Evolutionary conservation across 2,888 invertebrate species (phyloP).

Genomic region (Griposia aprilina): DNA sequence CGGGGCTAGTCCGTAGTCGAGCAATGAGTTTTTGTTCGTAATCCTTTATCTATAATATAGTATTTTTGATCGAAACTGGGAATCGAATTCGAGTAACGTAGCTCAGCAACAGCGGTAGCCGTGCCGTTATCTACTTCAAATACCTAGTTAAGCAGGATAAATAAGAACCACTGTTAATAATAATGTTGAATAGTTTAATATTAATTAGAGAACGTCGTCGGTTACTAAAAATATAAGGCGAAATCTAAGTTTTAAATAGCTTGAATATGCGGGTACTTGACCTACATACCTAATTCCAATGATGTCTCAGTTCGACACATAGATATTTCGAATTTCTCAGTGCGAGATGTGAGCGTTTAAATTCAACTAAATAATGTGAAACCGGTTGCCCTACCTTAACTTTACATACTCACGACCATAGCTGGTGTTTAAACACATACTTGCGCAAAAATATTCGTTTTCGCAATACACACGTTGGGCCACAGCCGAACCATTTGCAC

Average conservation of each 20-base stretch:
- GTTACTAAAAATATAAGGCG: background rate
- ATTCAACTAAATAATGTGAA: constrained; percentile 50
- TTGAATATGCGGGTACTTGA: constrained; percentile 36
- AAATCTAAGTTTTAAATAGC: background rate
- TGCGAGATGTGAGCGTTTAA: constrained; percentile 33
- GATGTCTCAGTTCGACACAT: constrained; percentile 19
- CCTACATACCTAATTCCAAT: constrained; percentile 45
- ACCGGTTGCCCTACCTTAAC: constrained; percentile 66
- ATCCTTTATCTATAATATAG: background rate
- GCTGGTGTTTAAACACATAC: constrained; percentile 51
- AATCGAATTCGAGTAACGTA: background rate
- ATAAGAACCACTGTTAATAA: background rate
- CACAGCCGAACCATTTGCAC: constrained; percentile 52
- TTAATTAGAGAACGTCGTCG: background rate
- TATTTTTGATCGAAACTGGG: background rate
- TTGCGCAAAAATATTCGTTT: constrained; percentile 64
- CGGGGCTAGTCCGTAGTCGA: too few relatives aligned
- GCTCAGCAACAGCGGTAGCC: background rate
- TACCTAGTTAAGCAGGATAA: background rate
- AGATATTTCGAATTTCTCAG: constrained; percentile 34
- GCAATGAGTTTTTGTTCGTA: background rate
- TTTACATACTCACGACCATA: constrained; percentile 52
- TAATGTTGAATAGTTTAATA: background rate
- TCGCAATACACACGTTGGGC: constrained; percentile 49
- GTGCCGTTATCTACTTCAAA: background rate